Percentiles rank a stretch among this genome's conserved stretches.
These are phyloP conservation scores for Apeltes quadracus DNA, from an alignment of 2,113 vertebrate genomes.

Conservation along the genomic window DNA sequence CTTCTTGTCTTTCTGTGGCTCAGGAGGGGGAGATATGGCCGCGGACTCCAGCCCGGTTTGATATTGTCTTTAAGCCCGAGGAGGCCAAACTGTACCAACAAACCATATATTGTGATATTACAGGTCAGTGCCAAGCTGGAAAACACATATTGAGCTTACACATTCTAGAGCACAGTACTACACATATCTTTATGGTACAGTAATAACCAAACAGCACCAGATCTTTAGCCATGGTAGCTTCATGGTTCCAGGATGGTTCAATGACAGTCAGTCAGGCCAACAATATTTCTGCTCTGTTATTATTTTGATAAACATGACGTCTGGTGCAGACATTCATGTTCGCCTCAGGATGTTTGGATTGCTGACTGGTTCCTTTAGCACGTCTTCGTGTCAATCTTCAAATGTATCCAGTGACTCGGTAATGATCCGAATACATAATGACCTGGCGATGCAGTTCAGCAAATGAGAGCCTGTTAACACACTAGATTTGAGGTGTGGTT, in stretches of 20 bases:
- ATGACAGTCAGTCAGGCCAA: too few relatives aligned
- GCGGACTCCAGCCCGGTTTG: constrained; percentile 79
- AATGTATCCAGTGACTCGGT: neutral
- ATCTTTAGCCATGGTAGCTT: neutral
- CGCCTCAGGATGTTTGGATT: neutral
- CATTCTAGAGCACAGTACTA: neutral
- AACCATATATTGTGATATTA: constrained; percentile 85
- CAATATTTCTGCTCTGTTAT: neutral
- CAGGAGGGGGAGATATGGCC: constrained; percentile 89
- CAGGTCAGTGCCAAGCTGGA: constrained; percentile 72
- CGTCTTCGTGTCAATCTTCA: neutral
- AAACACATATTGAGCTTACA: neutral
- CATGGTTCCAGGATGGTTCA: neutral
- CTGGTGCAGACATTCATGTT: neutral
- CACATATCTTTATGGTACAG: neutral
- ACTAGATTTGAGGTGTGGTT: too few relatives aligned
- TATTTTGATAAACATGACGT: too few relatives aligned
- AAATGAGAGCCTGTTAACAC: too few relatives aligned
- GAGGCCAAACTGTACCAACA: constrained; percentile 83
- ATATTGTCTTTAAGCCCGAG: constrained; percentile 83
- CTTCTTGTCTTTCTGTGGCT: constrained; percentile 43
- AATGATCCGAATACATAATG: too few relatives aligned
- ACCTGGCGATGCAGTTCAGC: too few relatives aligned
- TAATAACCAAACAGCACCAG: neutral
- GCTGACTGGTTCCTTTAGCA: neutral